phyloP scores from a whole-genome alignment of 2,113 vertebrate species.

The Nyctereutes procyonoides region DNA sequence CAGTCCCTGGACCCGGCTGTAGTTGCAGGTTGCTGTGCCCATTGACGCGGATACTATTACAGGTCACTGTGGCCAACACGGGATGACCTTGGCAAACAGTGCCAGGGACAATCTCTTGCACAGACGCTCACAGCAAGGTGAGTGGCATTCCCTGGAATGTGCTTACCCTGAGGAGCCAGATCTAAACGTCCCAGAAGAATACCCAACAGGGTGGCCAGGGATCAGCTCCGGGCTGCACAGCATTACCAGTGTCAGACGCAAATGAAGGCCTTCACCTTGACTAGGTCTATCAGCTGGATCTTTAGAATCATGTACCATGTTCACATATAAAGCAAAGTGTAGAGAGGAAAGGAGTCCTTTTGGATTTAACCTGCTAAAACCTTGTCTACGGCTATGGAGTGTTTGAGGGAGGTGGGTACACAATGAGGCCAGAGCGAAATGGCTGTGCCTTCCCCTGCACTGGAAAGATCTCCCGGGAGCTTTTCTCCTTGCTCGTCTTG shows the following conservation, averaged over 20 bases:
- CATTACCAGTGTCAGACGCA: not conserved
- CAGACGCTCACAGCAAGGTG: rapidly evolving
- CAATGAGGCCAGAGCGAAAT: not conserved
- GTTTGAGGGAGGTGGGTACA: not conserved
- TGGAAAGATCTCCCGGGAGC: not conserved
- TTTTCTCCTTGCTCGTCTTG: not conserved
- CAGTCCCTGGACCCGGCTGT: too few species aligned
- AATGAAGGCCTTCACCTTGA: not conserved
- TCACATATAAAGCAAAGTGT: not conserved
- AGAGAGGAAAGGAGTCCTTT: not conserved
- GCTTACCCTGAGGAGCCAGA: rapidly evolving
- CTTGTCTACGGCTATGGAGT: not conserved
- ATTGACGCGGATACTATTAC: too few species aligned
- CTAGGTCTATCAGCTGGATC: not conserved
- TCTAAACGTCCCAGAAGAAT: not conserved
- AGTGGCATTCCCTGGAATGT: not conserved
- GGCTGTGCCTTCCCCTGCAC: rapidly evolving
- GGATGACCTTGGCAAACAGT: rapidly evolving
- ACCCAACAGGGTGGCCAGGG: not conserved
- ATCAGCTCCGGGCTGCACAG: not conserved
- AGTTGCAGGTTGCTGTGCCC: too few species aligned
- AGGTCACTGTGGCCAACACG: not conserved
- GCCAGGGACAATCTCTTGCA: not conserved
- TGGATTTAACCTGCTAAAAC: not conserved
- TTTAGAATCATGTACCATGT: not conserved